Percentiles rank a stretch among this genome's conserved stretches.
These are phyloP conservation scores for Gymnosoma rotundatum DNA, from an alignment of 2,888 invertebrate species.

Conservation along the genomic window DNA sequence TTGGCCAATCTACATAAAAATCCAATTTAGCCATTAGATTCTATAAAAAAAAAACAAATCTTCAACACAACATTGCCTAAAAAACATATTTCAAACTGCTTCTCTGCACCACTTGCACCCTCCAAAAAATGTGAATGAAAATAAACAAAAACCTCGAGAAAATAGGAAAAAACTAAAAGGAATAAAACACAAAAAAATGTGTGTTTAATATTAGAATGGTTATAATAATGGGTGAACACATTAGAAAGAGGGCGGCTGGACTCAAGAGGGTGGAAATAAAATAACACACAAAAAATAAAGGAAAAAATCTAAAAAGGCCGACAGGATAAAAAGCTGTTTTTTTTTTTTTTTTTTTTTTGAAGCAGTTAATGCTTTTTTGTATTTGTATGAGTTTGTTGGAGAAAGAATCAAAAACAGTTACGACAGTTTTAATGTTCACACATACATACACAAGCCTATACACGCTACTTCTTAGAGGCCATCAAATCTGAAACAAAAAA, in stretches of 20 bases:
- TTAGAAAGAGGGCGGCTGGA: constrained; percentile 21
- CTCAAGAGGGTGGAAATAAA: constrained; percentile 5
- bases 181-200: constrained; percentile 36
- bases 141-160: constrained; percentile 37
- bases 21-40: constrained; percentile 66
- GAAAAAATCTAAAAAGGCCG: constrained; percentile 41
- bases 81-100: constrained; percentile 32
- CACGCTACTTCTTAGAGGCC: constrained; percentile 4
- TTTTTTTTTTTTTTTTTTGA: constrained; percentile 1
- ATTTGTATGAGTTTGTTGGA: constrained; percentile 34
- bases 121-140: constrained; percentile 24
- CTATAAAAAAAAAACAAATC: constrained; percentile 41
- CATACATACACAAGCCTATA: neutral
- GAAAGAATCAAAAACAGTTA: constrained; percentile 63
- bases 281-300: constrained; percentile 1
- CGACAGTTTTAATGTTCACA: constrained; percentile 51
- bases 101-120: constrained; percentile 61
- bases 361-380: neutral
- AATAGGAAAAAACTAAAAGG: constrained; percentile 42
- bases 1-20: constrained; percentile 72
- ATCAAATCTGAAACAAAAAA: constrained; percentile 46
- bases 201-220: constrained; percentile 53
- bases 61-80: constrained; percentile 26
- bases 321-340: constrained; percentile 42
- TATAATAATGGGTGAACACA: constrained; percentile 48